Evolutionary conservation across 2,113 vertebrate genomes (phyloP).

Genomic region (Alces alces): DNA sequence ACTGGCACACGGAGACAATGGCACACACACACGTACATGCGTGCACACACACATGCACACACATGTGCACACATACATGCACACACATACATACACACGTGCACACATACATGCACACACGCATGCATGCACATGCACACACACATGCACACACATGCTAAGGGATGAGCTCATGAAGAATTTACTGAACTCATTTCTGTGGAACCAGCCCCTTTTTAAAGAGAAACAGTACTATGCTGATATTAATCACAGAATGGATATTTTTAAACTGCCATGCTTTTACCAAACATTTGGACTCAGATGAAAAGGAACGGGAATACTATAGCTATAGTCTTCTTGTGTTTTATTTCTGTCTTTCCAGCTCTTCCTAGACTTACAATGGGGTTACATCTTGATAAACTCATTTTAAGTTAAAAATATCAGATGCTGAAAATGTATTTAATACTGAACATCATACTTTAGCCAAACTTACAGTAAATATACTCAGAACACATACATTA

Average conservation of each 20-base stretch:
- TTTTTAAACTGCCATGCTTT: background rate
- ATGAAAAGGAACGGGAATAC: background rate
- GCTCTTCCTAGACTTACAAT: background rate
- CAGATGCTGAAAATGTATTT: background rate
- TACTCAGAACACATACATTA: background rate
- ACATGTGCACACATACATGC: too few relatives aligned
- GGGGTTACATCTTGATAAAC: background rate
- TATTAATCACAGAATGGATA: background rate
- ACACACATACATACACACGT: too few relatives aligned
- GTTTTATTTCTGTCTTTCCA: background rate
- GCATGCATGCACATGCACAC: background rate
- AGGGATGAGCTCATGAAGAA: background rate
- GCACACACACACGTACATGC: too few relatives aligned
- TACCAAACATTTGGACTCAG: background rate
- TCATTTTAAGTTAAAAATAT: background rate
- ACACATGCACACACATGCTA: background rate
- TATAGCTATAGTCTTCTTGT: too few relatives aligned
- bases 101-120: background rate
- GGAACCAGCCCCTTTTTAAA: background rate
- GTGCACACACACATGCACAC: too few relatives aligned
- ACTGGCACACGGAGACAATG: rapidly evolving
- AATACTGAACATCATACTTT: too few relatives aligned
- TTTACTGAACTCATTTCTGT: background rate
- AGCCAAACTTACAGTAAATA: background rate
- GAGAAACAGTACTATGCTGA: background rate